Conservation (phyloP, 2,888 invertebrate species). For the Drosophila seclusa region DNA sequence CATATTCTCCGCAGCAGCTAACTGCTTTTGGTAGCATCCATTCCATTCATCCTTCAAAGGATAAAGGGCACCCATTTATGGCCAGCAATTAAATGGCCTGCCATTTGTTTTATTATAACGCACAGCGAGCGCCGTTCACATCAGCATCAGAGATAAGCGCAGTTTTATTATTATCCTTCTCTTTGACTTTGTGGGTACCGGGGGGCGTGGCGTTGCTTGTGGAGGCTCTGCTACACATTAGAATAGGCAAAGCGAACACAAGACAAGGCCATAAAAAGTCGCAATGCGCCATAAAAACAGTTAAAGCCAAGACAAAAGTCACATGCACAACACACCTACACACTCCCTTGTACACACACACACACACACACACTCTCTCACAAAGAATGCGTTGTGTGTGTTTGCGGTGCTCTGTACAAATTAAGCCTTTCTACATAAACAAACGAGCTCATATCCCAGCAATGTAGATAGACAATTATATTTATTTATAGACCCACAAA, state of each 20-base stretch:
- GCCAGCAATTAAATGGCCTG: conserved; percentile 82
- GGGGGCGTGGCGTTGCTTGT: conserved; percentile 38
- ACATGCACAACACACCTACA: conserved; percentile 25
- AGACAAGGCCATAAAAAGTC: conserved; percentile 81
- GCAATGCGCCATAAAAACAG: conserved; percentile 80
- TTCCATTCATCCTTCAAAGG: conserved; percentile 64
- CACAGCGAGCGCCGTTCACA: conserved; percentile 60
- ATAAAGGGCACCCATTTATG: conserved; percentile 81
- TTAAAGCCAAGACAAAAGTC: conserved; percentile 80
- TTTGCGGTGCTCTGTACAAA: conserved; percentile 64
- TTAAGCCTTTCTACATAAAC: conserved; percentile 80
- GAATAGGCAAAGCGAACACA: conserved; percentile 72
- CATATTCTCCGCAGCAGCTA: conserved; percentile 15
- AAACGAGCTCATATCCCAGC: conserved; percentile 73
- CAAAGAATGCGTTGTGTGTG: conserved; percentile 28
- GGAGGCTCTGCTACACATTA: conserved; percentile 62
- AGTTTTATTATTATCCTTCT: conserved; percentile 80
- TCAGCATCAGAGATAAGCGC: conserved; percentile 76
- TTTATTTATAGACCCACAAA: conserved; percentile 46
- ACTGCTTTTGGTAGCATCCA: conserved; percentile 60
- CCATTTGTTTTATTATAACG: conserved; percentile 83
- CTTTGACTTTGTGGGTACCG: conserved; percentile 9
- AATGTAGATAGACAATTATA: conserved; percentile 50
- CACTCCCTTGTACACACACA: conserved; percentile 6
- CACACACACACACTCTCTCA: conserved; percentile 21